Evolutionary conservation across 2,113 vertebrate species (phyloP).

Genomic region (Gobiocypris rarus): DNA sequence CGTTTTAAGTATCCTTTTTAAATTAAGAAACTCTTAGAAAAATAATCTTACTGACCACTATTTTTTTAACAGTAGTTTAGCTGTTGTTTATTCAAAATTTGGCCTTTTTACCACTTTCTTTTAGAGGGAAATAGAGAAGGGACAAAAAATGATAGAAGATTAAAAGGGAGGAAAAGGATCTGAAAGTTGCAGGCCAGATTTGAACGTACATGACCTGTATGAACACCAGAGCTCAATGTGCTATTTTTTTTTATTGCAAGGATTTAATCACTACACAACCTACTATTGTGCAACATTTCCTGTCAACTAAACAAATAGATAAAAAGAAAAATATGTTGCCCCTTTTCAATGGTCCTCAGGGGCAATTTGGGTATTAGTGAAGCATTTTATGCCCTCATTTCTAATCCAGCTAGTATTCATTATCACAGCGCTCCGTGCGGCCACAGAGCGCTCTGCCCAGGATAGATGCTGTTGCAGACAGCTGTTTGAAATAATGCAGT

Average conservation of each 20-base stretch:
- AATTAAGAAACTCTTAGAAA: neutral
- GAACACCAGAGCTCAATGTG: neutral
- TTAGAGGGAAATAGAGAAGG: too few species aligned
- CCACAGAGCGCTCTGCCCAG: conserved; percentile 25
- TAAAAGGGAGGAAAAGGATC: neutral
- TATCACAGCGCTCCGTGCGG: conserved; percentile 43
- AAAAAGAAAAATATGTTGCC: conserved; percentile 41
- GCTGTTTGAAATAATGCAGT: conserved; percentile 65
- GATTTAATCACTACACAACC: neutral
- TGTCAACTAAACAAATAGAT: conserved; percentile 1
- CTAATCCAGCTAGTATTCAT: conserved; percentile 52
- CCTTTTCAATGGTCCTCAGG: conserved; percentile 34
- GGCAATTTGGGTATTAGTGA: conserved; percentile 44
- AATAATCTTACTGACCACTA: too few species aligned
- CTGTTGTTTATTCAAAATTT: neutral
- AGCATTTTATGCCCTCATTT: conserved; percentile 54
- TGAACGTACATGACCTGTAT: neutral
- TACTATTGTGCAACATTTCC: neutral
- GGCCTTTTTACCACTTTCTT: neutral
- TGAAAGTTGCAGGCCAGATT: neutral
- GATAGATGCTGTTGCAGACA: conserved; percentile 55
- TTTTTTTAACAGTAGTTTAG: neutral
- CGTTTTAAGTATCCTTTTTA: neutral
- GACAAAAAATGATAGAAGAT: neutral
- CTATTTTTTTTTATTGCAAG: neutral